Conservation (phyloP, 2,888 invertebrate species). For the Steinernema scapterisci region DNA sequence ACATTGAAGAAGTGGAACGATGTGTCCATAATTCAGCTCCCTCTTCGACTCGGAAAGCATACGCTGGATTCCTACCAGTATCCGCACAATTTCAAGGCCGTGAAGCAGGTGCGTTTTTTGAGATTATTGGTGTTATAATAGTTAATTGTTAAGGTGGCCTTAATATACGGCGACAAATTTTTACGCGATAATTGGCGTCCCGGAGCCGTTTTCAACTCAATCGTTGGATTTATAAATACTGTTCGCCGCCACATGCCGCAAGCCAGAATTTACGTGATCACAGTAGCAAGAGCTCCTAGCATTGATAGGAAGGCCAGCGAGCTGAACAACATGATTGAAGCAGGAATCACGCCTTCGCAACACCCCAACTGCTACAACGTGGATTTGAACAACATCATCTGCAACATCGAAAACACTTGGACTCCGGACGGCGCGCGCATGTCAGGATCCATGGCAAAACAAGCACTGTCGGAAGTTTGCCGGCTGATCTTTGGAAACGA, state of each 20-base stretch:
- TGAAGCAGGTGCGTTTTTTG: too few species aligned
- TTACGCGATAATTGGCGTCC: too few species aligned
- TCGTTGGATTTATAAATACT: background rate
- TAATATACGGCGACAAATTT: background rate
- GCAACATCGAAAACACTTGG: background rate
- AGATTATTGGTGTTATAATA: too few species aligned
- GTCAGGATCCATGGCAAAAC: background rate
- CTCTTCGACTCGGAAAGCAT: background rate
- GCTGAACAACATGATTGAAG: background rate
- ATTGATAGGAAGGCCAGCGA: background rate
- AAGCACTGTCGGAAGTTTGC: background rate
- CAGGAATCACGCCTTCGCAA: background rate
- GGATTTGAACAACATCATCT: background rate
- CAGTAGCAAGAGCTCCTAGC: background rate
- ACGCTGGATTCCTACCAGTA: background rate
- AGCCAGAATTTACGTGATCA: background rate
- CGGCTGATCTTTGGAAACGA: background rate
- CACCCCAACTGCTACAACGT: background rate
- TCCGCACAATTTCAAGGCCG: background rate
- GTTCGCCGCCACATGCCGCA: background rate
- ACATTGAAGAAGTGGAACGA: background rate
- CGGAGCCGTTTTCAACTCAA: background rate
- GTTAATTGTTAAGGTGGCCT: background rate
- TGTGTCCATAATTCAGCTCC: background rate
- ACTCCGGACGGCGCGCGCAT: background rate